Evolutionary conservation across 2,113 vertebrate species (phyloP), one percentile per base, ranked within the genome.

Genomic region (Felis catus): DNA sequence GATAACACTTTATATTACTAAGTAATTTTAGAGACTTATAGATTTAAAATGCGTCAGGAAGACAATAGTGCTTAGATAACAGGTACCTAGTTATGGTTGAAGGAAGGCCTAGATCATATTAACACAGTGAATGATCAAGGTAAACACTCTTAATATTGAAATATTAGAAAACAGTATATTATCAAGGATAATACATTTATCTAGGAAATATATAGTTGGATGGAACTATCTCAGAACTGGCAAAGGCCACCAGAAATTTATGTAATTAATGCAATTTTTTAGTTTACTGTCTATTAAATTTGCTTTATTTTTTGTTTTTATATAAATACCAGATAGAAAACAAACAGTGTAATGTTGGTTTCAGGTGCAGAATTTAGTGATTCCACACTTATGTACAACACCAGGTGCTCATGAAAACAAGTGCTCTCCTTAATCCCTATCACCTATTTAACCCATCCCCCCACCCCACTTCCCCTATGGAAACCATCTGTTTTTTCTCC

Each of bases 161-260:
- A 92, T 45, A 90, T 87, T 90, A 94, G 25, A 90, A 96, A 78
- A 82, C 8, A 39, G 5, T 76, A 29, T 81, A 58, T 76, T 94
- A 31, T 74, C 80, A 92, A n/a, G 13, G 80, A 92, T 89, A 31
- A 81, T 70, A 39, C 29, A 76, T 45, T 76, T 63, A 13, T 87
- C 21, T 48, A 58, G 33, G 29, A 92, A 94, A 70, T 48, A 81
- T n/a, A 63, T 79, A 53, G 41, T 68, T 92, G 29, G 1, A 68
- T 87, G 39, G 18, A 95, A 83, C 36, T 93, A 12, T 89, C 61
- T 93, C n/a, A 88, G 39, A 88, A 36, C 23, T 45, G 48, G 31
- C 48, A 63, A 4, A 6, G 33, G 5, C 53, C 9, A 70, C 7
- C 51, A 82, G 11, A 92, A 71, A 31, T 89, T 85, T 71, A 85